These are phyloP conservation scores for Ciconia stormi DNA, from an alignment of 2,113 vertebrate genomes.

Conservation along the genomic window DNA sequence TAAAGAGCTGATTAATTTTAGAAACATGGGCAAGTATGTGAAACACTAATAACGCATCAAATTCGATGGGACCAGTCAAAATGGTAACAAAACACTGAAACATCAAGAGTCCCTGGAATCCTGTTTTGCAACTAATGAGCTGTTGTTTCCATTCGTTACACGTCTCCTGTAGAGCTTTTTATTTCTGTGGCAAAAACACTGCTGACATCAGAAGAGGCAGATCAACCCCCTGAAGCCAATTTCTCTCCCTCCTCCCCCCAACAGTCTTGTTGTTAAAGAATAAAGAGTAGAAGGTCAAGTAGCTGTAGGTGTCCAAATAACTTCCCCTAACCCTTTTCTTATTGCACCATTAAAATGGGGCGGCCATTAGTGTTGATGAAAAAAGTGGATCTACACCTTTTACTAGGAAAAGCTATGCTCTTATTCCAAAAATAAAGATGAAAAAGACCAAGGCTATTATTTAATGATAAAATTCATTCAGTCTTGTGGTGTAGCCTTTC, in stretches of 20 bases:
- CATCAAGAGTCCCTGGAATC: background rate
- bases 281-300: background rate
- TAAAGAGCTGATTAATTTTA: background rate
- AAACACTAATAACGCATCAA: background rate
- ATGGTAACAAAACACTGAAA: background rate
- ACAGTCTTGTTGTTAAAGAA: background rate
- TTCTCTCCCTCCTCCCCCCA: background rate
- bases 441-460: background rate
- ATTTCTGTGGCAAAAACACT: background rate
- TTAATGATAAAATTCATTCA: background rate
- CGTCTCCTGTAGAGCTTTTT: background rate
- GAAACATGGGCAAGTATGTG: background rate
- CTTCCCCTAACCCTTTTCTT: background rate
- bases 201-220: background rate
- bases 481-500: background rate
- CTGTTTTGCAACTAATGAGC: background rate
- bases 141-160: background rate
- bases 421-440: background rate
- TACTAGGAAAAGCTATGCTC: background rate
- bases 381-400: background rate
- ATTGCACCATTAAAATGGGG: background rate
- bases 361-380: background rate
- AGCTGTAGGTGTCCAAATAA: background rate
- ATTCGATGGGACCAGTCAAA: background rate
- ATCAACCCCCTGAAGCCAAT: background rate